Evolutionary conservation across 2,797 vertebrate genomes (phyloP), one percentile per base, ranked within the genome.

Genomic region (Falco rusticolus): DNA sequence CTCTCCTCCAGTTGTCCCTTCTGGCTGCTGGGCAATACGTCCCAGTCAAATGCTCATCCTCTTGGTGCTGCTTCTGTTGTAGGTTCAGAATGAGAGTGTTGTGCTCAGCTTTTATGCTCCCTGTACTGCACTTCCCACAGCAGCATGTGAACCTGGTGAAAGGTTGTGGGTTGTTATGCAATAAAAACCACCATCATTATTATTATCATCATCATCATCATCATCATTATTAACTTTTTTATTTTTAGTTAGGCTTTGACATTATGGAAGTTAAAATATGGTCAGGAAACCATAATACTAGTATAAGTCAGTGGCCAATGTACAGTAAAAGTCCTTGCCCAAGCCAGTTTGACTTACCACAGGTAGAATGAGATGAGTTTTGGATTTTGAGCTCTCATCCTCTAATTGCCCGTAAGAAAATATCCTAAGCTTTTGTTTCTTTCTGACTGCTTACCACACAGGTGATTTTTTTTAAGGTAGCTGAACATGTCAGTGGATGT

Each of bases 301-400:
- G 12, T 3, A 0, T 24, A 74, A 63, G 11, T 20, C 45, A 13
- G 4, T 11, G 22, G 7, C 7, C 3, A 81, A 50, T 5, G 6
- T 1, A 1, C 29, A 31, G 34, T 70, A 41, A 31, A 15, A 57
- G 37, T 47, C 31, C 20, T 88, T 92, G 37, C 26, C n/a, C 66
- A 22, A 68, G 24, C 4, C 43, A 21, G 4, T 59, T 60, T 51
- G 41, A 29, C 12, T 60, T 53, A 11, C 25, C 64, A 18, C 25
- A 34, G 25, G 25, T 19, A 41, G 34, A 53, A 33, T 8, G 48
- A 51, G 19, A 31, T 10, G 13, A 54, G 13, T 5, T 87, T 50
- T 14, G 34, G 16, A 45, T 77, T 83, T 84, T 45, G 70, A 85
- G 45, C 17, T 78, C n/a, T 71, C 45, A 18, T 72, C 26, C 19